Evolutionary conservation across 2,888 invertebrate species (phyloP), one percentile per base, ranked within the genome.

Genomic region (Agriotes lineatus): DNA sequence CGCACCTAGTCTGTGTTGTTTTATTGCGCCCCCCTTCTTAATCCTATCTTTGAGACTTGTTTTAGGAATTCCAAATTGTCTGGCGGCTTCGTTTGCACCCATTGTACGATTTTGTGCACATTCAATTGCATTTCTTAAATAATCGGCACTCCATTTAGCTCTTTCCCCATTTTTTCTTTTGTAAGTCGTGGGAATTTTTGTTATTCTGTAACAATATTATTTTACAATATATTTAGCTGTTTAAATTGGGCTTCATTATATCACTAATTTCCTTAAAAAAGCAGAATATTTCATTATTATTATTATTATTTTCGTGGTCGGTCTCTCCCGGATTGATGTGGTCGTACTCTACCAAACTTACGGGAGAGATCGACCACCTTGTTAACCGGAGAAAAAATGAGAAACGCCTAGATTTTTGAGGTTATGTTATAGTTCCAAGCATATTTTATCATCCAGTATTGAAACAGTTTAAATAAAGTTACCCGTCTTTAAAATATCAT

Each of bases 31-130:
- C 9, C 30, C 16, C 10, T 54, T 35, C 37, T 67, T 62, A 20
- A 56, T 35, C 22, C 59, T n/a, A 16, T 33, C 22, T 20, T 44
- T 44, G 30, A 62, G 39, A 2, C 56, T 68, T 16, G 63, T 18
- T 25, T 52, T 45, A 10, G 57, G 57, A 14, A 67, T 57, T 35
- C 62, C 50, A 48, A 62, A 67, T 7, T 56, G 1, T 57, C 52
- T 44, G 30, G 39, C 42, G n/a, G 63, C 68, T 20, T 39, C 16
- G 30, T 63, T 68, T 25, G 57, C 35, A 42, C 63, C 58, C 48
- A 67, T 54, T 50, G 22, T 59, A 20, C 62, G 14, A 35, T 39
- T 63, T 52, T 45, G 2, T 37, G 39, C 22, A 19, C 4, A 16
- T 57, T 37, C 39, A 18, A 57, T 37, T 35, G 37, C 57, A 18